A percentile compares a stretch with the other conserved stretches of the same genome.
These are phyloP conservation scores for Popillia japonica DNA, from an alignment of 1,140 invertebrate genomes.

Conservation along the genomic window DNA sequence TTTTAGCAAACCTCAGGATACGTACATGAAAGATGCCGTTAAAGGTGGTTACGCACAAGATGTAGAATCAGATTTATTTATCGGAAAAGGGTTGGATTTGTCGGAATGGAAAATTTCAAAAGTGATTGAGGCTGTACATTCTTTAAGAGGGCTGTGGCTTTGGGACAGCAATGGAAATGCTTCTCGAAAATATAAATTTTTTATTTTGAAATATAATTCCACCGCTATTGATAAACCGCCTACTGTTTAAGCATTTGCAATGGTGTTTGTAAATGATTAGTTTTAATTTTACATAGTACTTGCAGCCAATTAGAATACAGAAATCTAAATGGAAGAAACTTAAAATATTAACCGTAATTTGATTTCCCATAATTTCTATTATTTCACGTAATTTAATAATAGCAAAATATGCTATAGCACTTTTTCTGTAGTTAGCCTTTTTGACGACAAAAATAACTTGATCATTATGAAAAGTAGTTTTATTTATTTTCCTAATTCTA, in stretches of 20 bases:
- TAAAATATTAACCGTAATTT: too few species aligned
- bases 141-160: background rate
- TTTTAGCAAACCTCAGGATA: background rate
- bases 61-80: background rate
- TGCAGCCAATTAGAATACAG: too few species aligned
- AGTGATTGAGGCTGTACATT: background rate
- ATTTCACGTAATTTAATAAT: too few species aligned
- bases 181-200: background rate
- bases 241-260: background rate
- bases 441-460: too few species aligned
- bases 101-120: background rate
- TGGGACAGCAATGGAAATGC: background rate
- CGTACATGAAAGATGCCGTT: background rate
- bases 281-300: too few species aligned
- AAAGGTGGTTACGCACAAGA: background rate
- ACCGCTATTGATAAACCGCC: background rate
- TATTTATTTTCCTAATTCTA: too few species aligned
- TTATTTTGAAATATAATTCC: conserved; percentile 11
- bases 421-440: too few species aligned
- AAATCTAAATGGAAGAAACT: too few species aligned
- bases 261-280: background rate
- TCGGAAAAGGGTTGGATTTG: background rate
- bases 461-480: too few species aligned
- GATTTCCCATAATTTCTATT: too few species aligned
- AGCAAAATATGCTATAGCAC: too few species aligned